Conservation (phyloP, 2,797 vertebrate genomes). For the Neopelma chrysocephalum region DNA sequence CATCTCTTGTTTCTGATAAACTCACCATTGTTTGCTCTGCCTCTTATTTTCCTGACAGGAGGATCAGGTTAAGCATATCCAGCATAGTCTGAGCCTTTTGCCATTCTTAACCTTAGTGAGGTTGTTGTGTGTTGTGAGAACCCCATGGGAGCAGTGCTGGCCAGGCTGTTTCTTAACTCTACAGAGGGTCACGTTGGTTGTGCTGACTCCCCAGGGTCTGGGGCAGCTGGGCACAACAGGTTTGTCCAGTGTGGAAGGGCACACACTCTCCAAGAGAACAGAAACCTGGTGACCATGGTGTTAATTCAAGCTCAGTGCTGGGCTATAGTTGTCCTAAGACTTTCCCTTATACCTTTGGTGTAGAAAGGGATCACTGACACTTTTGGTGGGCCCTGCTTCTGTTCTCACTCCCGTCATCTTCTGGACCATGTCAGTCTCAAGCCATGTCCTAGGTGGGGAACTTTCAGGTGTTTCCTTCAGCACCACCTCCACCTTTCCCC, state of each 20-base stretch:
- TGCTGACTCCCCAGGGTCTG: neutral
- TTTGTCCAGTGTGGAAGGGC: accelerated
- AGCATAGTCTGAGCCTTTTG: neutral
- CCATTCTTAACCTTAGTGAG: neutral
- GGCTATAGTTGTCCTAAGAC: neutral
- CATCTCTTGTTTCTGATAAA: constrained; percentile 47
- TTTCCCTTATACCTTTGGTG: neutral
- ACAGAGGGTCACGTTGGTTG: accelerated
- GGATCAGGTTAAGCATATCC: neutral
- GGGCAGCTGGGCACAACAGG: neutral
- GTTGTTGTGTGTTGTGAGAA: neutral
- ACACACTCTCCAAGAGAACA: neutral
- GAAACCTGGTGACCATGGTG: neutral
- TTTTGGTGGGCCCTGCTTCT: neutral
- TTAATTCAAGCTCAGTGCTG: neutral
- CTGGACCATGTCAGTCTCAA: accelerated
- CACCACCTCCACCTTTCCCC: neutral
- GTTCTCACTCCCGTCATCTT: neutral
- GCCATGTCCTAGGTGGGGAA: neutral
- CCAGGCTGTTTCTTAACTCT: neutral
- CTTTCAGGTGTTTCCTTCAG: neutral
- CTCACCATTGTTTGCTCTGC: constrained; percentile 30
- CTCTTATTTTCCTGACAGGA: neutral
- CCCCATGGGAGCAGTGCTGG: accelerated
- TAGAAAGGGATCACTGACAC: neutral